Conservation (phyloP, 2,797 vertebrate species). For the Pantherophis alleghaniensis region DNA sequence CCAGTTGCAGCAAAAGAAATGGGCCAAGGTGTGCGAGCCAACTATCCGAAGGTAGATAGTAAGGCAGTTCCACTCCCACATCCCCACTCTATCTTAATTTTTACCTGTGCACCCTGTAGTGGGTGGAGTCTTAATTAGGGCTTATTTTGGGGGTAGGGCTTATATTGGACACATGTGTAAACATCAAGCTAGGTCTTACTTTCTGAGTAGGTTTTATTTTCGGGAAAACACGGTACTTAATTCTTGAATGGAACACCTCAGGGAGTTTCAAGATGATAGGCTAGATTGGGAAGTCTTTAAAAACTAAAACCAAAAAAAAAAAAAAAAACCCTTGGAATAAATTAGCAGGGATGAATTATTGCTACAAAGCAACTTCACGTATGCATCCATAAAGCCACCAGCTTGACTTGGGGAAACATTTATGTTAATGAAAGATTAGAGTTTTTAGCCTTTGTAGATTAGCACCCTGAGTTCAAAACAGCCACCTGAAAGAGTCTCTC, state of each 20-base stretch:
- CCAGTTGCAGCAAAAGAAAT: no score
- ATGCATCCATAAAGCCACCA: not conserved
- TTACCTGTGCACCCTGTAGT: no score
- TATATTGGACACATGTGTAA: no score
- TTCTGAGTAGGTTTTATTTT: no score
- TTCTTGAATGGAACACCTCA: not conserved
- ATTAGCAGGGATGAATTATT: not conserved
- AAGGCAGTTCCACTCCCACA: no score
- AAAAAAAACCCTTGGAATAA: not conserved
- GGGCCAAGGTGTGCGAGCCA: no score
- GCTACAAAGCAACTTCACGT: not conserved
- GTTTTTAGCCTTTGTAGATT: slow-evolving; percentile 69
- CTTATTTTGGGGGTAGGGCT: no score
- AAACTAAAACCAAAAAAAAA: not conserved
- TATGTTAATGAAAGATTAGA: slow-evolving; percentile 51
- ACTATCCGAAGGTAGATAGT: no score
- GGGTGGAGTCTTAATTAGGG: no score
- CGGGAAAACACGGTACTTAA: no score
- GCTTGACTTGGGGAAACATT: not conserved
- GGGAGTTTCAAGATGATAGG: not conserved
- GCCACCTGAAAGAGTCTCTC: slow-evolving; percentile 45
- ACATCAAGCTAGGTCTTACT: no score
- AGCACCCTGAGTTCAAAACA: slow-evolving; percentile 62
- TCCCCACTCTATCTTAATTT: no score
- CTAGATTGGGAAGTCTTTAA: not conserved